Conservation (phyloP, 2,797 vertebrate species). For the Onychomys torridus region DNA sequence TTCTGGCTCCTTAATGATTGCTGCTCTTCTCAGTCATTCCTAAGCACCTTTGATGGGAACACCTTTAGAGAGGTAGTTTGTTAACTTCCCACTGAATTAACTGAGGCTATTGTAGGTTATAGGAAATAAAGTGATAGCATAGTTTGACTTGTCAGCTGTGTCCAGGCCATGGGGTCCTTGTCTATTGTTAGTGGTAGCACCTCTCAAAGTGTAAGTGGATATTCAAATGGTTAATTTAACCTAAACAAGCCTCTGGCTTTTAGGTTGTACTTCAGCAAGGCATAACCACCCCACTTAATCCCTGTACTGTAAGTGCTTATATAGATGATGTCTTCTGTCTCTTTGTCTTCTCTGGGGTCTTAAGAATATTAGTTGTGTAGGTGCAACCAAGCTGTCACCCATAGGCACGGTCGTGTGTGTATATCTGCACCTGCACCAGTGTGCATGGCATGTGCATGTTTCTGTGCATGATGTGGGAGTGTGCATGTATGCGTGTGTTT, state of each 20-base stretch:
- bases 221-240: slow-evolving; percentile 34
- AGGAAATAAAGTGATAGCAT: slow-evolving; percentile 32
- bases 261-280: slow-evolving; percentile 17
- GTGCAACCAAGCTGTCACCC: not conserved
- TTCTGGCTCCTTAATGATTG: not conserved
- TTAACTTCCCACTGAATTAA: slow-evolving; percentile 50
- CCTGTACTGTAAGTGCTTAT: slow-evolving; percentile 10
- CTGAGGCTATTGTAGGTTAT: slow-evolving; percentile 9
- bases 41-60: not conserved
- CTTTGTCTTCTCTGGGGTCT: not conserved
- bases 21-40: not conserved
- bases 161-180: not conserved
- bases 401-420: not conserved
- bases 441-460: slow-evolving; percentile 43
- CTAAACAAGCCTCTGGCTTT: slow-evolving; percentile 7
- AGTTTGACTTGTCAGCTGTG: not conserved
- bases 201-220: not conserved
- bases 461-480: slow-evolving; percentile 14
- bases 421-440: not conserved
- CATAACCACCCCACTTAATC: not conserved
- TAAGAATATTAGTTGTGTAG: not conserved
- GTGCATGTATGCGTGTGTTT: slow-evolving; percentile 40
- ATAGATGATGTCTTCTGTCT: not conserved
- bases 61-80: not conserved
- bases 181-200: not conserved